Percentiles rank a stretch among this genome's conserved stretches.
Conservation (phyloP, 2,888 invertebrate genomes). For the Ochropleura leucogaster region DNA sequence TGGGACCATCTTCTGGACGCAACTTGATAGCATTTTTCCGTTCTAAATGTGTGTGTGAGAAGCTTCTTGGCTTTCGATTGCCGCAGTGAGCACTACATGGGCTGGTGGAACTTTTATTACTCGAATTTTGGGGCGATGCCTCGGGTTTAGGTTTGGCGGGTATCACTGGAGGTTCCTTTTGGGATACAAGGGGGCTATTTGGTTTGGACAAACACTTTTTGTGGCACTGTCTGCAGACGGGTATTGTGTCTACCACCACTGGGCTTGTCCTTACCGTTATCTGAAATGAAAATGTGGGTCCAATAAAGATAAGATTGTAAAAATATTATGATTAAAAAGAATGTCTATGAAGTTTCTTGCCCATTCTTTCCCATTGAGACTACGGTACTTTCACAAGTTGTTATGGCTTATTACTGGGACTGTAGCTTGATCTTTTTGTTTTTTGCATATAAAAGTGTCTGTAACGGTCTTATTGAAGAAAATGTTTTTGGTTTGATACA, state of each 20-base stretch:
- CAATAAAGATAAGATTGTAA: constrained; percentile 1
- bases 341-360: too few species aligned
- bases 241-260: constrained; percentile 93
- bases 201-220: constrained; percentile 93
- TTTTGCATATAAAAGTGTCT: too few species aligned
- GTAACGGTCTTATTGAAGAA: too few species aligned
- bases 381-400: too few species aligned
- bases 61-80: constrained; percentile 82
- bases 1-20: constrained; percentile 87
- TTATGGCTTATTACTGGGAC: too few species aligned
- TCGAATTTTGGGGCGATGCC: constrained; percentile 83
- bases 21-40: constrained; percentile 88
- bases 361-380: too few species aligned
- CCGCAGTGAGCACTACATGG: constrained; percentile 85
- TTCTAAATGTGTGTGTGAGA: constrained; percentile 84
- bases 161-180: constrained; percentile 82
- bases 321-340: too few species aligned
- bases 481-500: neutral
- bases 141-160: constrained; percentile 81
- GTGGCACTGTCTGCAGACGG: constrained; percentile 94
- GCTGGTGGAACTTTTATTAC: constrained; percentile 83
- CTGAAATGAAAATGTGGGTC: constrained; percentile 82
- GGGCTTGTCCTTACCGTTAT: constrained; percentile 95
- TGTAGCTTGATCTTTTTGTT: too few species aligned
- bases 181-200: constrained; percentile 87